phyloP scores from a whole-genome alignment of 1,140 invertebrate genomes.

The Uloborus diversus region DNA sequence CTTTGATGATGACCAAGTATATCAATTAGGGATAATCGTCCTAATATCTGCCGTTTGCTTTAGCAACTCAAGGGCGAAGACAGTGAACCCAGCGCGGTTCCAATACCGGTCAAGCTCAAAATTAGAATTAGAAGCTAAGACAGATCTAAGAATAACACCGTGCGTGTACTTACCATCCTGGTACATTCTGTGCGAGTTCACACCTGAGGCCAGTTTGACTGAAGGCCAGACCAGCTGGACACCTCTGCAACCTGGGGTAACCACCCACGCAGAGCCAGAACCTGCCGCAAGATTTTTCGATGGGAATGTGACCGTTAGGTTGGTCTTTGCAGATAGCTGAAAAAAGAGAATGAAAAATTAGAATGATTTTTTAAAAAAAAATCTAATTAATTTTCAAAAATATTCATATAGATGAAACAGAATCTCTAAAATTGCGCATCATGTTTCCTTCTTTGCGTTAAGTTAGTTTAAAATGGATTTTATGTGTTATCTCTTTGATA shows the following conservation, averaged over 20 bases:
- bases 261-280: conserved; percentile 95
- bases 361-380: too few relatives aligned
- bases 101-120: neutral
- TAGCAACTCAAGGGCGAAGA: too few relatives aligned
- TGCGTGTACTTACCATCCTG: conserved; percentile 58
- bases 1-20: neutral
- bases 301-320: conserved; percentile 77
- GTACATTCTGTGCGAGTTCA: conserved; percentile 64
- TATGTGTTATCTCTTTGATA: too few relatives aligned
- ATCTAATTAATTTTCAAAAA: too few relatives aligned
- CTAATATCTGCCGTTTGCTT: neutral
- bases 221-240: conserved; percentile 89
- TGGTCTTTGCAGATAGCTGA: conserved; percentile 90
- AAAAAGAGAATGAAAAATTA: conserved; percentile 1
- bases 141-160: neutral
- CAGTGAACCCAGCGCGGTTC: neutral
- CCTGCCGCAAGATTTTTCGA: conserved; percentile 89
- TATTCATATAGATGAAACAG: too few relatives aligned
- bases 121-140: neutral
- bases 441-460: too few relatives aligned
- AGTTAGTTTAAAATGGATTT: too few relatives aligned
- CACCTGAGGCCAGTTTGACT: conserved; percentile 83
- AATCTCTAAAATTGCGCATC: too few relatives aligned
- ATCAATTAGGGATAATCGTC: neutral
- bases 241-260: conserved; percentile 86